phyloP scores from a whole-genome alignment of 1,140 invertebrate genomes.

The Marisa cornuarietis region DNA sequence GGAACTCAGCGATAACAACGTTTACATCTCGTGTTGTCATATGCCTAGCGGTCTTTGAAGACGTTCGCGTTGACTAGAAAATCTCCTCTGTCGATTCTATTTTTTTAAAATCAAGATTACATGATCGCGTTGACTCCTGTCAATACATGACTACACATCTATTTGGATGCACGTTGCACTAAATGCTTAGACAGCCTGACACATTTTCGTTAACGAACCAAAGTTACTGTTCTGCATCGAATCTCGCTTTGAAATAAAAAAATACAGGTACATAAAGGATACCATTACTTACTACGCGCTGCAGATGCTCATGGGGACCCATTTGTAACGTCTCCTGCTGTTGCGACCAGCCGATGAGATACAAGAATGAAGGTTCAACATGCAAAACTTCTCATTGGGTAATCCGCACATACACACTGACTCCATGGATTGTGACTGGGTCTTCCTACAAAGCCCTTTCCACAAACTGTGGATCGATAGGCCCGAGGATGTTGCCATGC shows the following conservation, averaged over 20 bases:
- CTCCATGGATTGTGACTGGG: not conserved
- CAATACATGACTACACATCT: not conserved
- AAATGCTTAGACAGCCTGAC: no score
- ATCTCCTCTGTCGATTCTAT: no score
- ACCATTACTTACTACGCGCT: conserved; percentile 15
- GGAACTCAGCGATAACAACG: no score
- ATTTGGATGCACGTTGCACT: no score
- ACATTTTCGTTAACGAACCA: no score
- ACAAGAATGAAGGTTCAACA: conserved; percentile 10
- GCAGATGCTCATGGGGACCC: conserved; percentile 24
- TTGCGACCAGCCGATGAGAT: not conserved
- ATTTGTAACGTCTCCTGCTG: not conserved
- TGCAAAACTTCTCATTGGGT: conserved; percentile 22
- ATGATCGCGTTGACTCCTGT: not conserved
- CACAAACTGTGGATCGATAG: not conserved
- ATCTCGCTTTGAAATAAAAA: no score
- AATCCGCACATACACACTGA: conserved; percentile 18
- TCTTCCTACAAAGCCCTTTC: not conserved
- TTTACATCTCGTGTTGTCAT: no score
- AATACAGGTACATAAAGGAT: not conserved
- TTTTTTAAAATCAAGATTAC: no score
- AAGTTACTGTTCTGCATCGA: no score
- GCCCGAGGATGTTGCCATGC: not conserved
- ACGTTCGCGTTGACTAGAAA: no score
- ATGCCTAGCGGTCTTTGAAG: no score